Base-by-base conservation (phyloP, 2,113 vertebrate species). In the Hippolais icterina region DNA sequence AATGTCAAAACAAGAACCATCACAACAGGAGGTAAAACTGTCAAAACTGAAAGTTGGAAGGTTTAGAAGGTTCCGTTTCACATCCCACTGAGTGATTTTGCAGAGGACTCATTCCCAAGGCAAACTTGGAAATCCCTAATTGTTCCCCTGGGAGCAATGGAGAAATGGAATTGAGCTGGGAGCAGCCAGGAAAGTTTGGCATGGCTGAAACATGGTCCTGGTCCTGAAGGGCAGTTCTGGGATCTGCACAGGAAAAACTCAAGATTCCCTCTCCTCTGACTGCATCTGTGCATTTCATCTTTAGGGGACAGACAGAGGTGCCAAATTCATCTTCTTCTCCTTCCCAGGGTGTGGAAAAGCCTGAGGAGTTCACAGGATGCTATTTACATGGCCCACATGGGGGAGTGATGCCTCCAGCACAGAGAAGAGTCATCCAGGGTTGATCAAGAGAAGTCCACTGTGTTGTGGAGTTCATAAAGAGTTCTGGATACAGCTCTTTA, bases 1-100 rank as follows among this genome's bases (percentile, higher is more conserved):
- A 57, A 56, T 28, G 37, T 31, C 72, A 60, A 39, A 85, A 53
- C 56, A 65, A 72, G 37, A 64, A 41, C 57, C n/a, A 15, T 12
- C 59, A 60, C 16, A 52, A 77, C 12, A 69, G 27, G 60, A 90
- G 47, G 31, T 37, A 39, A 78, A 82, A 65, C 21, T 33, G 12
- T 33, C 29, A 39, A 17, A 56, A 27, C 18, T 39, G 61, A n/a
- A 35, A 19, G 37, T 0, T 59, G 21, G 53, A 16, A 59, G 21
- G 21, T 59, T 42, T 50, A 42, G 11, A 59, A 50, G 11, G 31
- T 56, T 93, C 41, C 83, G 61, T 33, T 69, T 68, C 12, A 0
- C 0, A 0, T 53, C 27, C 60, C 22, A 15, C 12, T 16, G 35
- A 42, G 25, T 12, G 56, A 61, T 31, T 35, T 59, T 87, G 77